phyloP scores from a whole-genome alignment of 2,888 invertebrate species.

The Mesochorus sp. region DNA sequence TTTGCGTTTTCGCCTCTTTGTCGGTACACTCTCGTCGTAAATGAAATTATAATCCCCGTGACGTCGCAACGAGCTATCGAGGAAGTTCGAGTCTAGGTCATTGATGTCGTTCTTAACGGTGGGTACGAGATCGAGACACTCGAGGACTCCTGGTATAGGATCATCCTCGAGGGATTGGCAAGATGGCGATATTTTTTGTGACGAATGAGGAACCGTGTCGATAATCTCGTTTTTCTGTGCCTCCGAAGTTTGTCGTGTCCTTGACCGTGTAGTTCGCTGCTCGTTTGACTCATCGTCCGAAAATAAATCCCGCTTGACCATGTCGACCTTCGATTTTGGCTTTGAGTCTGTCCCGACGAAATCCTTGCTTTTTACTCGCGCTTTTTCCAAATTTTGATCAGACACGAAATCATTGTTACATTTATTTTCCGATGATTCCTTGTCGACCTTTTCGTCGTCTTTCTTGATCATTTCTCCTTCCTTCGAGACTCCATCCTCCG shows the following conservation, averaged over 20 bases:
- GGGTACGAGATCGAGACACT: slow-evolving; percentile 76
- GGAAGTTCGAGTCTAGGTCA: slow-evolving; percentile 13
- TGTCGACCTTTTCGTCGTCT: not conserved
- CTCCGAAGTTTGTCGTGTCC: slow-evolving; percentile 64
- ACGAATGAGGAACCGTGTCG: not conserved
- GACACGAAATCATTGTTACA: not conserved
- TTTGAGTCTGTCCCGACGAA: no score
- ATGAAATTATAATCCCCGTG: slow-evolving; percentile 69
- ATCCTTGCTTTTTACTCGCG: not conserved
- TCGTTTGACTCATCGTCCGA: slow-evolving; percentile 75
- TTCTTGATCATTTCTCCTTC: not conserved
- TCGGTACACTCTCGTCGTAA: slow-evolving; percentile 71
- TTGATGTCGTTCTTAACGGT: slow-evolving; percentile 67
- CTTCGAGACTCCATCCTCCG: not conserved
- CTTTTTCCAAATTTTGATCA: slow-evolving; percentile 9
- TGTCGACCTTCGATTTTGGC: slow-evolving; percentile 73
- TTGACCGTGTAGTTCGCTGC: slow-evolving; percentile 72
- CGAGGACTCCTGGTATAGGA: slow-evolving; percentile 73
- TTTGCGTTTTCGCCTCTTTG: slow-evolving; percentile 71
- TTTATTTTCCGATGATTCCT: not conserved
- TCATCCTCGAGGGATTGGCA: slow-evolving; percentile 42
- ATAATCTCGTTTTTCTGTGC: slow-evolving; percentile 54
- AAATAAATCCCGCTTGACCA: slow-evolving; percentile 78
- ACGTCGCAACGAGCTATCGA: slow-evolving; percentile 26
- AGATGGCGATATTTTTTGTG: not conserved